Conservation (phyloP, 2,888 invertebrate species). For the Arge pagana region DNA sequence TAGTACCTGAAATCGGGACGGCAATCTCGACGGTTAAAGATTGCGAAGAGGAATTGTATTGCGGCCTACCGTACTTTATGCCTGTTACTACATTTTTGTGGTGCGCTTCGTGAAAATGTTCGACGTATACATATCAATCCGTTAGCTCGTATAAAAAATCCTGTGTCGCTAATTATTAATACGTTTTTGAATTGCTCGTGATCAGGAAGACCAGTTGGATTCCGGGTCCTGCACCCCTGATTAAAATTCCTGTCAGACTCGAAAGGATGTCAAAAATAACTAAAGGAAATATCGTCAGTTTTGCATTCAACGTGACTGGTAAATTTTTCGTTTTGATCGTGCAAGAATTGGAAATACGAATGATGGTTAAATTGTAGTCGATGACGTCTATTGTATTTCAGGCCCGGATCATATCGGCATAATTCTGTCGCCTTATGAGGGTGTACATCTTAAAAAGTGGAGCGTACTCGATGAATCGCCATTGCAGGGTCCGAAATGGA, state of each 20-base stretch:
- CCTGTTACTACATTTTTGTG: constrained; percentile 73
- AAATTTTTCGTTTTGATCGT: constrained; percentile 25
- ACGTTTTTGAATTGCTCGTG: no score
- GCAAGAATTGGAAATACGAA: no score
- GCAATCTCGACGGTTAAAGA: constrained; percentile 60
- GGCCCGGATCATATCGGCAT: constrained; percentile 73
- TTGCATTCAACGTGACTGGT: constrained; percentile 63
- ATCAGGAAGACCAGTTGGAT: constrained; percentile 67
- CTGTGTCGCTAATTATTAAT: no score
- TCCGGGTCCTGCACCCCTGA: constrained; percentile 61
- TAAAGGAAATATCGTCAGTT: constrained; percentile 53
- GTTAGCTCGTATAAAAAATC: no score
- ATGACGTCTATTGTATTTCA: constrained; percentile 43
- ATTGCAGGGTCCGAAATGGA: constrained; percentile 62
- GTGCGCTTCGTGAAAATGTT: no score
- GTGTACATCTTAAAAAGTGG: constrained; percentile 64
- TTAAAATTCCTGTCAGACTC: constrained; percentile 60
- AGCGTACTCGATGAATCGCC: constrained; percentile 63
- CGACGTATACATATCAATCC: no score
- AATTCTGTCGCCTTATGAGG: constrained; percentile 66
- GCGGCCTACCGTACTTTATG: constrained; percentile 80
- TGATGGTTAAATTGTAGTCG: no score
- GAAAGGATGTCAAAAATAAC: constrained; percentile 57
- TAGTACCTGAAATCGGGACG: constrained; percentile 62
- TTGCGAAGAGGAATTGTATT: constrained; percentile 71